These are phyloP conservation scores for Sebastes kiyomatsui DNA, from an alignment of 2,797 vertebrate species.

Conservation along the genomic window DNA sequence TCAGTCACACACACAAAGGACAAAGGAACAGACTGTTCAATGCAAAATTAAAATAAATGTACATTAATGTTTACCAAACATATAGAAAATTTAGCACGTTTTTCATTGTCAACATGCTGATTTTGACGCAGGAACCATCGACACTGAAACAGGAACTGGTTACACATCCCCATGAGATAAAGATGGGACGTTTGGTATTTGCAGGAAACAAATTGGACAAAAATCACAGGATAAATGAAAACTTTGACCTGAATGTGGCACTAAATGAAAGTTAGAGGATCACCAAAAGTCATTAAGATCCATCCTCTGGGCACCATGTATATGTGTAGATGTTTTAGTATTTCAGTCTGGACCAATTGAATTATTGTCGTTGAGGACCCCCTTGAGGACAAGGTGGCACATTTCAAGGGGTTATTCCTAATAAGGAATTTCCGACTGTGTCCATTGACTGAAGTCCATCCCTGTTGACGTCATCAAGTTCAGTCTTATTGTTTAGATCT, in stretches of 20 bases:
- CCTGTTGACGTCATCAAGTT: background rate
- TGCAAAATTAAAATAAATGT: background rate
- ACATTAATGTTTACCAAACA: too few species aligned
- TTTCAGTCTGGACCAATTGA: background rate
- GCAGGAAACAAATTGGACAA: too few species aligned
- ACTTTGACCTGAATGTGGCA: too few species aligned
- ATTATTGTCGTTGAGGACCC: too few species aligned
- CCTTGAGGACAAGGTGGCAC: too few species aligned
- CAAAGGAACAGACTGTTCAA: background rate
- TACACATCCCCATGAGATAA: background rate
- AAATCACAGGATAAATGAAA: background rate
- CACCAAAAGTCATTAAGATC: background rate
- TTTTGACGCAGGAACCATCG: background rate
- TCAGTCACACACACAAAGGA: background rate
- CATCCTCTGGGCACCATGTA: background rate
- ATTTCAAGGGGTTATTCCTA: too few species aligned
- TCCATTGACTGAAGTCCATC: background rate
- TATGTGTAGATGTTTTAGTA: background rate
- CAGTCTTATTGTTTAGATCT: background rate
- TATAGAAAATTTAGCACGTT: background rate
- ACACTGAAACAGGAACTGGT: background rate
- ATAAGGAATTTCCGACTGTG: background rate
- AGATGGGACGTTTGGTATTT: too few species aligned
- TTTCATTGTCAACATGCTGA: background rate
- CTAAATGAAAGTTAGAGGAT: background rate